These are phyloP conservation scores for Drosophila mulleri DNA, from an alignment of 2,888 invertebrate genomes.

Conservation along the genomic window DNA sequence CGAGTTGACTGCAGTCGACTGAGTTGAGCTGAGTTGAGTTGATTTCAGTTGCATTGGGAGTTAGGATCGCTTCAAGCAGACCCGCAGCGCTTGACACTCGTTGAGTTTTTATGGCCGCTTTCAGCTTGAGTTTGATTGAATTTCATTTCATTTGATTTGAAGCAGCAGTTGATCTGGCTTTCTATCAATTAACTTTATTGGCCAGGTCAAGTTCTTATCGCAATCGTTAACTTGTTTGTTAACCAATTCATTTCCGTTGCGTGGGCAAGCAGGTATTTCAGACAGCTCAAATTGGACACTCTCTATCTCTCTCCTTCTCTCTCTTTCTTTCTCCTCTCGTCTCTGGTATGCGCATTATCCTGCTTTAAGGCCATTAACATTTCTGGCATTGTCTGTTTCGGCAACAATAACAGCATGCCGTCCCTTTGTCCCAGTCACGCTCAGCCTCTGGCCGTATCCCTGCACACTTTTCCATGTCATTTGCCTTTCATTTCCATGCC, in stretches of 20 bases:
- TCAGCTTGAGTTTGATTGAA: slow-evolving; percentile 59
- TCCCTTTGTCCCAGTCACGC: slow-evolving; percentile 41
- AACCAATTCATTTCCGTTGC: slow-evolving; percentile 41
- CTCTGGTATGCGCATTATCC: slow-evolving; percentile 51
- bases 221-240: slow-evolving; percentile 38
- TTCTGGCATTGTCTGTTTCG: slow-evolving; percentile 50
- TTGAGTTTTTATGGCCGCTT: slow-evolving; percentile 79
- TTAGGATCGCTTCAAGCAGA: slow-evolving; percentile 14
- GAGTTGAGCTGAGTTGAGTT: not conserved
- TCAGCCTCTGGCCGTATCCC: slow-evolving; percentile 4
- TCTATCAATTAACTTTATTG: slow-evolving; percentile 64
- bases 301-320: not conserved
- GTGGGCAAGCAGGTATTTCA: slow-evolving; percentile 43
- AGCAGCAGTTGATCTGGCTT: slow-evolving; percentile 38
- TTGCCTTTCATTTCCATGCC: slow-evolving; percentile 49
- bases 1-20: slow-evolving; percentile 17
- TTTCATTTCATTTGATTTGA: slow-evolving; percentile 37
- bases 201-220: slow-evolving; percentile 55
- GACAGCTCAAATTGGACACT: slow-evolving; percentile 24
- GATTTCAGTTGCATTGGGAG: not conserved
- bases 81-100: slow-evolving; percentile 57
- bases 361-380: slow-evolving; percentile 45
- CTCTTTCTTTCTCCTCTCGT: not conserved
- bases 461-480: slow-evolving; percentile 43
- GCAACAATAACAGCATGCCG: slow-evolving; percentile 59